Percentiles rank a stretch among this genome's conserved stretches.
Evolutionary conservation across 1,140 invertebrate genomes (phyloP).

Genomic region (Fopius arisanus): DNA sequence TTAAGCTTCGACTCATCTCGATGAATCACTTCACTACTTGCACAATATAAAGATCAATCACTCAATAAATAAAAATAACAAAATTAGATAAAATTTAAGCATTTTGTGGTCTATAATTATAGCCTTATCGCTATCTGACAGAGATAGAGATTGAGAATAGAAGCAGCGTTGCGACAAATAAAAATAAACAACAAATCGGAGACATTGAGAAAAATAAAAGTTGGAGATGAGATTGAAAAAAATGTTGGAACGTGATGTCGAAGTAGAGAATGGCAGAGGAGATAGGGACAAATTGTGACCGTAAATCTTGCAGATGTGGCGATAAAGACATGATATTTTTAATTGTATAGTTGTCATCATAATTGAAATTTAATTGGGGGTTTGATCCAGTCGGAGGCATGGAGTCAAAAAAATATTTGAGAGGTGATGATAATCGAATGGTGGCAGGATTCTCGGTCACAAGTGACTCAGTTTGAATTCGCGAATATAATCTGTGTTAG

Average conservation of each 20-base stretch:
- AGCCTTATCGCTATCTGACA: neutral
- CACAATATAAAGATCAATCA: neutral
- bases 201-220: neutral
- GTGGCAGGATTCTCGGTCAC: conserved; percentile 4
- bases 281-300: neutral
- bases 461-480: neutral
- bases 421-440: neutral
- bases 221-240: neutral
- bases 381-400: neutral
- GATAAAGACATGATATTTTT: neutral
- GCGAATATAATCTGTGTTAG: conserved; percentile 32
- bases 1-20: neutral
- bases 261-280: neutral
- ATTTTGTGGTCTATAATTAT: neutral
- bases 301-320: neutral
- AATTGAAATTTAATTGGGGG: neutral
- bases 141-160: conserved; percentile 9
- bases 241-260: neutral
- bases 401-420: neutral
- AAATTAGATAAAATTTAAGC: neutral
- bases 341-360: neutral
- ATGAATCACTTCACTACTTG: neutral
- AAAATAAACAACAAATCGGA: neutral
- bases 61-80: neutral
- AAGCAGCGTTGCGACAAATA: neutral